These are phyloP conservation scores for Paraescarpia echinospica DNA, from an alignment of 1,140 invertebrate species.

Conservation along the genomic window DNA sequence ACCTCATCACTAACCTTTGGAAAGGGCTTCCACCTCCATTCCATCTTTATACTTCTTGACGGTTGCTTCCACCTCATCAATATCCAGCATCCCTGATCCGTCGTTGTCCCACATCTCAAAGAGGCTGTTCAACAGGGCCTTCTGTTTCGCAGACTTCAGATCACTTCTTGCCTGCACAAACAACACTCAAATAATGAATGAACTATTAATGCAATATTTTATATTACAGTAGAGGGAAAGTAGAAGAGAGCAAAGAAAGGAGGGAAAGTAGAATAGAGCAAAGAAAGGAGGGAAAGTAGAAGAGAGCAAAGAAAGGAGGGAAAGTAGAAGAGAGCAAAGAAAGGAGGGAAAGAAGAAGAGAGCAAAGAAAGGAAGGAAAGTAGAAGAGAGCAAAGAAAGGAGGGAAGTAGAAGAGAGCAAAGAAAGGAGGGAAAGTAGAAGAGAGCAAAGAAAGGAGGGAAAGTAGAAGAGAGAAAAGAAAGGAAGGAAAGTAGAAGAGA, in stretches of 20 bases:
- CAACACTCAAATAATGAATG: not conserved
- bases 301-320: not conserved
- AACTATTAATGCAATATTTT: too few relatives aligned
- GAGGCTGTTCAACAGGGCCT: conserved; percentile 47
- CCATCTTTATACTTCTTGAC: conserved; percentile 56
- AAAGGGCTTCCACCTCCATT: conserved; percentile 46
- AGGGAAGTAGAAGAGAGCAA: not conserved
- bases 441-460: not conserved
- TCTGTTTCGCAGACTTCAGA: conserved; percentile 45
- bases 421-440: not conserved
- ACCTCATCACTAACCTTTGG: conserved; percentile 38
- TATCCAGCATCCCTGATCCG: conserved; percentile 52
- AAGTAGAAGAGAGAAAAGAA: not conserved
- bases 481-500: not conserved
- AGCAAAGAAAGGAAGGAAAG: not conserved
- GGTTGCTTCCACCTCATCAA: conserved; percentile 50
- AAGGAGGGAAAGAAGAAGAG: not conserved
- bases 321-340: not conserved
- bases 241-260: not conserved
- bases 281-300: not conserved
- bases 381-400: not conserved
- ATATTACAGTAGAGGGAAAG: too few relatives aligned
- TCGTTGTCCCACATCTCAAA: conserved; percentile 60
- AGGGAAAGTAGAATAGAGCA: not conserved
- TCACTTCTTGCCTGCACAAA: conserved; percentile 48